Evolutionary conservation across 2,797 vertebrate species (phyloP), one percentile per base, ranked within the genome.

Genomic region (Macropus fuliginosus): DNA sequence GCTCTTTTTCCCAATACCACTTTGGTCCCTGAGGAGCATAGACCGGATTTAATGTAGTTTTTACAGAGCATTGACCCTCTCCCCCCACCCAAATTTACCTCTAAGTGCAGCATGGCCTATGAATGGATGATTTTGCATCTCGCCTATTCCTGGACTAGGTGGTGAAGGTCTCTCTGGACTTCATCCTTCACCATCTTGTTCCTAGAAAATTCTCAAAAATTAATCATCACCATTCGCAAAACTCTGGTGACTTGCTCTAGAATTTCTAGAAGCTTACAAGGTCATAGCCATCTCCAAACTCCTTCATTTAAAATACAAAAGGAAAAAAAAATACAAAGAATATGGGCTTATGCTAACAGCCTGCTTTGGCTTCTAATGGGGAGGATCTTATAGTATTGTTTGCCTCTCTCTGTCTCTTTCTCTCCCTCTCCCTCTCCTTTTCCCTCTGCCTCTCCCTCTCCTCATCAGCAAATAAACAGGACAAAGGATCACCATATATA

Each of bases 401-500:
- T 46, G 46, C 5, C 31, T 66, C 13, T 66, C 14, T 57, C 56
- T 57, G 27, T 28, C 56, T 56, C 31, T n/a, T 3, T 66, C 4
- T 5, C 5, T 11, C 8, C 10, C 1, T 29, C 57, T 57, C 4
- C 4, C 5, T 11, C 8, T 29, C 0, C 10, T 27, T 29, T 28
- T 28, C 56, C 0, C 56, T 56, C 24, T 56, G 21, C 5, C 21
- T 57, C 56, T 57, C 56, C 14, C 4, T n/a, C 31, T 74, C 14
- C 16, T 21, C 8, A 50, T 12, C 13, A 46, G 40, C 2, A 87
- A 87, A 87, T 87, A 46, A 74, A 40, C n/a, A 24, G 40, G 9
- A 87, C 40, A 46, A 87, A 50, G 40, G 40, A 46, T 9, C 9
- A 27, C 24, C 3, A 4, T 50, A 11, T 11, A 87, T 0, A 0